Base-by-base conservation (phyloP, 2,888 invertebrate species). In the Pimpla rufipes region DNA sequence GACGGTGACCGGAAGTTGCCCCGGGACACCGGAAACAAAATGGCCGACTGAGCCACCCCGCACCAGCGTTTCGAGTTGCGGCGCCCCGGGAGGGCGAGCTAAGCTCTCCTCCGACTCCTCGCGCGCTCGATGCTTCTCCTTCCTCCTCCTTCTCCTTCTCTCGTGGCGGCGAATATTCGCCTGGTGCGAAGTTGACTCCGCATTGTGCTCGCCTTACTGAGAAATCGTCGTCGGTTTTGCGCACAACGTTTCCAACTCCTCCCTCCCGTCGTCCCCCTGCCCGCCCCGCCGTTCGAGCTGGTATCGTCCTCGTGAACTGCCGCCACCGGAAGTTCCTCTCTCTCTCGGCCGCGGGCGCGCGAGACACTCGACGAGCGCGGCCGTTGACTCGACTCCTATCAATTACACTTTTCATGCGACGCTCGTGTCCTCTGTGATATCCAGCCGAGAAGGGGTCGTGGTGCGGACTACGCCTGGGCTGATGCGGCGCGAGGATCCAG, bases 11-110 rank as follows among this genome's bases (percentile, higher is more conserved):
- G 93, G 93, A 92, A 92, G 92, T 90, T 87, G 89, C 90, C 91
- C 90, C 91, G 91, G 92, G 92, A 92, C 90, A 91, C 92, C 92
- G 92, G 92, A 93, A 92, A 90, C 91, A 90, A 92, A 92, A 92
- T 92, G 92, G 92, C 92, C 90, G 92, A 83, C 81, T 78, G 83
- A 62, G 71, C 82, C 29, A 74, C 47, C 77, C 66, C 57, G 37
- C 66, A 71, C 73, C 59, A 29, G 16, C 29, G 29, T n/a, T 5
- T 11, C 47, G 10, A 42, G 62, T 11, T 21, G 40, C n/a, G 82
- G 79, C 83, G 77, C 84, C 81, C 81, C 66, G 81, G 75, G 75
- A 40, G 76, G 73, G 74, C 18, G 52, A 80, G 71, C 62, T 57
- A 62, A 73, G 67, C 80, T 50, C 40, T 47, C 59, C 18, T 62